Conservation (phyloP, 2,797 vertebrate genomes). For the Ciconia nigra region DNA sequence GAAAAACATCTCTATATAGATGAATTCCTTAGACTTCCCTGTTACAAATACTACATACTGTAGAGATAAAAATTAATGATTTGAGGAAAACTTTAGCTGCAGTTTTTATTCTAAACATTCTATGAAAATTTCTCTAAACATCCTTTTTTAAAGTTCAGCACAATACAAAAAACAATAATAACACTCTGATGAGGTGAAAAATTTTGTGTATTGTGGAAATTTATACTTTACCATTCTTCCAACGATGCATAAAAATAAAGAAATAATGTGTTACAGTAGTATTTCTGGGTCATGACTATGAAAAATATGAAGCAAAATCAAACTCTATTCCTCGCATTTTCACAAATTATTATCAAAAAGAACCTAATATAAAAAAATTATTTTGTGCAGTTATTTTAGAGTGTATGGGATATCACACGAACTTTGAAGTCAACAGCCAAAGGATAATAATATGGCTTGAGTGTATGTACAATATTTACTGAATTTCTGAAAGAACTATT, state of each 20-base stretch:
- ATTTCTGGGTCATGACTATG: background rate
- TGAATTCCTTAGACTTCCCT: background rate
- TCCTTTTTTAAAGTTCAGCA: background rate
- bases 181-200: background rate
- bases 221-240: background rate
- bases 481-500: background rate
- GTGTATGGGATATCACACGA: fast-evolving
- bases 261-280: background rate
- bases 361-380: background rate
- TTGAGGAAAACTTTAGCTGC: background rate
- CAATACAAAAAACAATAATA: background rate
- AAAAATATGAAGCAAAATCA: background rate
- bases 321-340: background rate
- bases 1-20: background rate
- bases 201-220: background rate
- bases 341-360: background rate
- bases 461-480: background rate
- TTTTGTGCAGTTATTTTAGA: background rate
- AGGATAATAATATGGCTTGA: background rate
- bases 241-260: background rate
- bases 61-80: background rate
- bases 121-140: background rate
- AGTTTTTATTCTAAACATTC: background rate
- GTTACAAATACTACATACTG: background rate
- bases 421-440: background rate